phyloP scores from a whole-genome alignment of 2,113 vertebrate genomes.

The Ciconia stormi region DNA sequence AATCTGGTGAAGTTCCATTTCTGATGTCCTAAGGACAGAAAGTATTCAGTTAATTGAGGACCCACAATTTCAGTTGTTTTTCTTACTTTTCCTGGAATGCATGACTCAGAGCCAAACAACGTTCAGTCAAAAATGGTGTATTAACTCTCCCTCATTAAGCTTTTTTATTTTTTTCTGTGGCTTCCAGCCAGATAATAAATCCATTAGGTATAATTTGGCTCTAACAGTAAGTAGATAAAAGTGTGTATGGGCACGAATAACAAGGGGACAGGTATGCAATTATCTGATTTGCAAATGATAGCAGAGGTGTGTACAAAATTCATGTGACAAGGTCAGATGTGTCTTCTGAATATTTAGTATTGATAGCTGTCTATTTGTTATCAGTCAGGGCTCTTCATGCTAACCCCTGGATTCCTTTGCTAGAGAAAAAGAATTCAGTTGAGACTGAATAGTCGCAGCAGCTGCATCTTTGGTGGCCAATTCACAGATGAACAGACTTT shows the following conservation, averaged over 20 bases:
- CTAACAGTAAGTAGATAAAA: background rate
- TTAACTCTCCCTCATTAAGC: background rate
- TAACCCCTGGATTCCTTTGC: background rate
- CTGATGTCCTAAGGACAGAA: background rate
- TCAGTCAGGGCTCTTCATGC: background rate
- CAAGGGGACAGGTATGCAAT: background rate
- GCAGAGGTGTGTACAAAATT: background rate
- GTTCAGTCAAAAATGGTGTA: background rate
- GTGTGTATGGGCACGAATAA: background rate
- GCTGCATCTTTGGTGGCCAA: background rate
- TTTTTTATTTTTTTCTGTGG: background rate
- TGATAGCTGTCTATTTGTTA: background rate
- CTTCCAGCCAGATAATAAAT: background rate
- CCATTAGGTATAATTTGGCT: background rate
- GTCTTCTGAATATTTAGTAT: background rate
- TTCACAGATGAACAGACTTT: background rate
- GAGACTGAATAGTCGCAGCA: background rate
- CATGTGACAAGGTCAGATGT: background rate
- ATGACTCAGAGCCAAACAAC: conserved; percentile 13
- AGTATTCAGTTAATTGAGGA: background rate
- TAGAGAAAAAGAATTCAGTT: background rate
- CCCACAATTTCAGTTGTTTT: background rate
- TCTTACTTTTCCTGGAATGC: background rate
- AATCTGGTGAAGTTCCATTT: background rate
- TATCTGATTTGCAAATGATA: background rate